Evolutionary conservation across 2,797 vertebrate genomes (phyloP).

Genomic region (Mus minutoides): DNA sequence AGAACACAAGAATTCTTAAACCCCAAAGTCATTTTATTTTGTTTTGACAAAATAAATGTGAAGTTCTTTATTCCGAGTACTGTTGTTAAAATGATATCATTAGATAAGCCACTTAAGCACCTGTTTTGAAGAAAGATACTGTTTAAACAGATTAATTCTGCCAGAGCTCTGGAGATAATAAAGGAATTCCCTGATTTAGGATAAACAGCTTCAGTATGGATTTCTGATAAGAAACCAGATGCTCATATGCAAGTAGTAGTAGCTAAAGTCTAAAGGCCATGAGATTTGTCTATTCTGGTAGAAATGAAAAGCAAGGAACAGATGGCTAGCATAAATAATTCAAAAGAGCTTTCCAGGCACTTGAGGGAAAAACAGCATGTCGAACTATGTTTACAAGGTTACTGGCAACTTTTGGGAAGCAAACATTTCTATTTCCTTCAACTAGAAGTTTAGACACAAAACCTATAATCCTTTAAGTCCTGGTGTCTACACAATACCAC

Average conservation of each 20-base stretch:
- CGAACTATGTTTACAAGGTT: constrained; percentile 75
- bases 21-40: constrained; percentile 8
- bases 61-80: background rate
- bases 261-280: constrained; percentile 80
- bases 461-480: background rate
- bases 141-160: constrained; percentile 72
- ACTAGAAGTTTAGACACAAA: background rate
- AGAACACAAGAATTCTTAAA: background rate
- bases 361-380: constrained; percentile 70
- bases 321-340: constrained; percentile 85
- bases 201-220: constrained; percentile 78
- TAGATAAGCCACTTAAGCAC: constrained; percentile 68
- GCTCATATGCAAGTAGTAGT: constrained; percentile 79
- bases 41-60: background rate
- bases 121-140: constrained; percentile 64
- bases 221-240: constrained; percentile 86
- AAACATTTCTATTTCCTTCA: constrained; percentile 42
- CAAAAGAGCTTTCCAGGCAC: constrained; percentile 73
- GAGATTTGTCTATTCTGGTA: constrained; percentile 72
- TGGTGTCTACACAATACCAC: fast-evolving
- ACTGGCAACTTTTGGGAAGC: constrained; percentile 51
- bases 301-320: constrained; percentile 80
- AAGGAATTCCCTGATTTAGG: constrained; percentile 82
- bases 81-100: constrained; percentile 3
- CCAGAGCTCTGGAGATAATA: constrained; percentile 73